These are phyloP conservation scores for Fukomys damarensis DNA, from an alignment of 2,113 vertebrate species.

Conservation along the genomic window DNA sequence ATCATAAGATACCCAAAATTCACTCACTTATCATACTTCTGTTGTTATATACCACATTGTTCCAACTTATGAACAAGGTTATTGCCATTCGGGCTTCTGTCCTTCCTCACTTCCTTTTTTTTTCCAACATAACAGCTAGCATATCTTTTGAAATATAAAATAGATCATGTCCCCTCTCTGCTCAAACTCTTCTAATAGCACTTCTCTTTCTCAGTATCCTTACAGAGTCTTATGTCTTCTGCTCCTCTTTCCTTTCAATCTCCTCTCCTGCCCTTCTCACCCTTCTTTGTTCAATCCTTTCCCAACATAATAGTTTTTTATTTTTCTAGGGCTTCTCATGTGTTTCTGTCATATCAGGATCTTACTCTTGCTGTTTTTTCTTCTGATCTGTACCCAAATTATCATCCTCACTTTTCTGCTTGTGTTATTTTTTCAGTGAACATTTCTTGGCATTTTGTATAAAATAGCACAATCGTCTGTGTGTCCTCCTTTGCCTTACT, in stretches of 20 bases:
- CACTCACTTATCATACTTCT: not conserved
- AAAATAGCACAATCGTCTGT: not conserved
- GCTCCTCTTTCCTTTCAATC: not conserved
- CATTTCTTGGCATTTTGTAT: not conserved
- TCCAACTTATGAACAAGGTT: not conserved
- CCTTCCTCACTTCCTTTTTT: not conserved
- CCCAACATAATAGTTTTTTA: not conserved
- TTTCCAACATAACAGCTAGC: not conserved
- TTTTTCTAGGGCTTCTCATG: not conserved
- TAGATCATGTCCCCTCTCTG: not conserved
- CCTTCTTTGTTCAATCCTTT: not conserved
- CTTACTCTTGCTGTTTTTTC: not conserved
- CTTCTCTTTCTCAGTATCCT: not conserved
- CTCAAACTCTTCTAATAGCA: not conserved
- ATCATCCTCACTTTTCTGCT: not conserved
- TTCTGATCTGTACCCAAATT: not conserved
- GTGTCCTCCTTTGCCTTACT: not conserved
- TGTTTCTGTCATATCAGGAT: not conserved
- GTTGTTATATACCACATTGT: not conserved
- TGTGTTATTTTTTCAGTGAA: not conserved
- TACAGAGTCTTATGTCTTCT: not conserved
- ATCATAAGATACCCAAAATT: not conserved
- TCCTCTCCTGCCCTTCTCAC: not conserved
- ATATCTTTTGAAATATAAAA: not conserved
- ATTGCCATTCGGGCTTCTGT: not conserved